Conservation (phyloP, 2,888 invertebrate species). For the Drosophila algonquin region DNA sequence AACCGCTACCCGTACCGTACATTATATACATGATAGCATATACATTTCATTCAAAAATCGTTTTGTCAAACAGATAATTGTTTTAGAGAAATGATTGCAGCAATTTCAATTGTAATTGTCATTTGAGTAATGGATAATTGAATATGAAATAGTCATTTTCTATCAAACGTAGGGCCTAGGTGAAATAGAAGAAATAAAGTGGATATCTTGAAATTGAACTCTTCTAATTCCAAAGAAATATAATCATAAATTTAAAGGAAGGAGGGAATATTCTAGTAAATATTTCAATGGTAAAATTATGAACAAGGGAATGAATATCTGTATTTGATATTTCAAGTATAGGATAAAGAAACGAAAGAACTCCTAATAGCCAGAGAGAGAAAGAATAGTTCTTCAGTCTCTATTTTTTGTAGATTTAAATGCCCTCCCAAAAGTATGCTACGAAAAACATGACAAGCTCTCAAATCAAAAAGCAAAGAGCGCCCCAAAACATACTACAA, state of each 20-base stretch:
- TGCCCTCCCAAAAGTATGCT: slow-evolving; percentile 13
- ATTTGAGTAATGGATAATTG: slow-evolving; percentile 21
- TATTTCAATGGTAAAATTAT: not conserved
- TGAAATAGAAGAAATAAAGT: too few relatives aligned
- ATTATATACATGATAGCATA: slow-evolving; percentile 31
- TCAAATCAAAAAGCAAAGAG: not conserved
- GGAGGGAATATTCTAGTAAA: not conserved
- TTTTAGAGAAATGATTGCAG: slow-evolving; percentile 26
- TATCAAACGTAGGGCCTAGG: not conserved
- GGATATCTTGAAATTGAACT: too few relatives aligned
- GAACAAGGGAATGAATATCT: too few relatives aligned
- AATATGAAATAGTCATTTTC: slow-evolving; percentile 25
- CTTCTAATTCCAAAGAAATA: too few relatives aligned
- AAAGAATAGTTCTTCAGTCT: too few relatives aligned
- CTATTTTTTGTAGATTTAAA: too few relatives aligned
- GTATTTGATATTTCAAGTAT: not conserved
- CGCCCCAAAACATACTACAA: not conserved
- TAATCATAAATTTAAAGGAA: too few relatives aligned
- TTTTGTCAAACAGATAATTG: slow-evolving; percentile 22
- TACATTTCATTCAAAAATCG: slow-evolving; percentile 26
- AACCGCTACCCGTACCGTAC: slow-evolving; percentile 11
- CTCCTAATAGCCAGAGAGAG: too few relatives aligned
- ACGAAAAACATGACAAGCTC: not conserved
- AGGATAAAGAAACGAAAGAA: not conserved
- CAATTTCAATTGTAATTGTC: slow-evolving; percentile 38